Evolutionary conservation across 2,888 invertebrate genomes (phyloP).

Genomic region (Panopea generosa): DNA sequence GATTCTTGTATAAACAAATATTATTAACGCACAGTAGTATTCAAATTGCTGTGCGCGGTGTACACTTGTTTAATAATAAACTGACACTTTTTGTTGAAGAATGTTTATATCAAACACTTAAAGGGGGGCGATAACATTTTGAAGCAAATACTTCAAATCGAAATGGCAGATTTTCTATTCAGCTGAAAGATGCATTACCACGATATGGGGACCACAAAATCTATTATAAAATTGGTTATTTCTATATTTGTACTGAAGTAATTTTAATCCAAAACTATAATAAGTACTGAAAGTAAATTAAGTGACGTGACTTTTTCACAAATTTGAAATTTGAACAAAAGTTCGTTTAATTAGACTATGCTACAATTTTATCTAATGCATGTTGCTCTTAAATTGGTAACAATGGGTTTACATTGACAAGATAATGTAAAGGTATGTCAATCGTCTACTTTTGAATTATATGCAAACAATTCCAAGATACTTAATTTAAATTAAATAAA

Average conservation of each 20-base stretch:
- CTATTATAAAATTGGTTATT: slow-evolving; percentile 36
- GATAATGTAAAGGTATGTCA: slow-evolving; percentile 58
- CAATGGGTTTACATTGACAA: slow-evolving; percentile 50
- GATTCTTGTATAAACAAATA: no score
- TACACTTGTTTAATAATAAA: no score
- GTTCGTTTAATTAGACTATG: slow-evolving; percentile 22
- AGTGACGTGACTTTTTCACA: slow-evolving; percentile 40
- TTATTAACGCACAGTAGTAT: no score
- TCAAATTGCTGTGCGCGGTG: no score
- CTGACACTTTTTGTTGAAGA: slow-evolving; percentile 10
- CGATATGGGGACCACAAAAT: slow-evolving; percentile 17
- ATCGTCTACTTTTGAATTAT: slow-evolving; percentile 20
- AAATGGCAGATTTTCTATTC: slow-evolving; percentile 24
- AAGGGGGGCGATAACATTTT: slow-evolving; percentile 24
- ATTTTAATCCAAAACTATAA: slow-evolving; percentile 24
- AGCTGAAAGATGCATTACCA: slow-evolving; percentile 16
- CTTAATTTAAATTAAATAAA: slow-evolving; percentile 58
- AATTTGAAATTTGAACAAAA: slow-evolving; percentile 22
- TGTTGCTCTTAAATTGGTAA: slow-evolving; percentile 19
- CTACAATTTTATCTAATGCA: slow-evolving; percentile 29
- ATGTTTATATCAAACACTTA: slow-evolving; percentile 30
- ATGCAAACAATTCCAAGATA: slow-evolving; percentile 47
- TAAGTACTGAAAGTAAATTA: slow-evolving; percentile 27
- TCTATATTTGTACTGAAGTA: slow-evolving; percentile 16
- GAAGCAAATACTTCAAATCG: slow-evolving; percentile 25